Evolutionary conservation across 2,888 invertebrate species (phyloP), one percentile per base, ranked within the genome.

Genomic region (Meandrusa payeni): DNA sequence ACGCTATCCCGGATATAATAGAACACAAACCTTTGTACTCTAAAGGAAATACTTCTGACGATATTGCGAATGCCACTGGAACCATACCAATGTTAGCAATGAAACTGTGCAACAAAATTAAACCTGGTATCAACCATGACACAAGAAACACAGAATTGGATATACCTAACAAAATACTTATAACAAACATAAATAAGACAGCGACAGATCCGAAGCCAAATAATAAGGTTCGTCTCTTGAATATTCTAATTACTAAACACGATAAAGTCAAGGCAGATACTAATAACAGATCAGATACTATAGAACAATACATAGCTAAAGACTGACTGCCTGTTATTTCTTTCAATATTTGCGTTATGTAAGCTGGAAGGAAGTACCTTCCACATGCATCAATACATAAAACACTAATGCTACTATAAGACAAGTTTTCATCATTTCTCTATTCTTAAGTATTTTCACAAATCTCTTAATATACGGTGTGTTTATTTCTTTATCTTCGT

Each of bases 21-120:
- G 50, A 50, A 10, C 59, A 62, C 2, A 51, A 9, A 0, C 65
- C 65, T 43, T 59, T 67, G 3, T 61, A 39, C 26, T 66, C 59
- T 13, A 71, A 49, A 17, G 70, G 64, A 39, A 66, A 61, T 7
- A 69, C 43, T 53, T 71, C 70, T 0, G 60, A 53, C 3, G 54
- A 33, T 12, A 69, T 32, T 2, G 54, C 41, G 55, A 58, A 68
- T 2, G 50, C 39, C 2, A 67, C 45, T 2, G 71, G 68, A 6
- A 61, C 47, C 0, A 70, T 15, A 10, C 69, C 55, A 5, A 67
- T 10, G 39, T 62, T 60, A 1, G 58, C 53, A 0, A 64, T 19
- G 12, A 69, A 58, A 20, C 43, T 52, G 12, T 62, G 58, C 1
- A 68, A 41, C 3, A 70, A 36, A n/a, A 70, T 42, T 5, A 64